Conservation (phyloP, 30 jellyfish, hydroid and myxozoan genomes). For the Hydractinia echinata region DNA sequence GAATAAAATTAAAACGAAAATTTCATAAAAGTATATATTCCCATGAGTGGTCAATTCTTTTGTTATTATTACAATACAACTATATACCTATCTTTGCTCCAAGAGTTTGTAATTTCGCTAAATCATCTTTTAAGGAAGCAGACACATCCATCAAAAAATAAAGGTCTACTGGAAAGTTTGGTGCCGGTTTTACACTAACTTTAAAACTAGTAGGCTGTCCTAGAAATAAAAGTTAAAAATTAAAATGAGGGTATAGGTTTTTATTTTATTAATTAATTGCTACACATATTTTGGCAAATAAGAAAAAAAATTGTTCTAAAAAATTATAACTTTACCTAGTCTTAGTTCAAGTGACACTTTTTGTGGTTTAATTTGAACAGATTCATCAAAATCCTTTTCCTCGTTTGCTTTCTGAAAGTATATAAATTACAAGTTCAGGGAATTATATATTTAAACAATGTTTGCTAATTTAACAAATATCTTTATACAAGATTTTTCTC, state of each 20-base stretch:
- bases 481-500: too few species aligned
- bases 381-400: constrained; percentile 52
- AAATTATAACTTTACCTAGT: constrained; percentile 44
- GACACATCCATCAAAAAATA: constrained; percentile 91
- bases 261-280: neutral
- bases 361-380: constrained; percentile 70
- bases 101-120: constrained; percentile 55
- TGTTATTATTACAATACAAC: neutral
- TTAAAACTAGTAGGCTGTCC: constrained; percentile 71
- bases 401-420: constrained; percentile 22
- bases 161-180: constrained; percentile 81
- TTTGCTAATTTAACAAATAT: too few species aligned
- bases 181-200: constrained; percentile 70
- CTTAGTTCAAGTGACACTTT: constrained; percentile 46
- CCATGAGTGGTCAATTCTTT: neutral
- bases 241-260: neutral
- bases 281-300: neutral
- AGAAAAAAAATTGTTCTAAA: too few species aligned
- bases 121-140: constrained; percentile 72
- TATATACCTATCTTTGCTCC: constrained; percentile 62
- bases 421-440: neutral
- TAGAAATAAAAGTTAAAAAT: constrained; percentile 5
- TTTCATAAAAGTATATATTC: neutral
- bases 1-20: neutral
- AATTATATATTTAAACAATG: neutral